Percentiles rank a stretch among this genome's conserved stretches.
These are phyloP conservation scores for Takifugu flavidus DNA, from an alignment of 2,113 vertebrate species.

Conservation along the genomic window DNA sequence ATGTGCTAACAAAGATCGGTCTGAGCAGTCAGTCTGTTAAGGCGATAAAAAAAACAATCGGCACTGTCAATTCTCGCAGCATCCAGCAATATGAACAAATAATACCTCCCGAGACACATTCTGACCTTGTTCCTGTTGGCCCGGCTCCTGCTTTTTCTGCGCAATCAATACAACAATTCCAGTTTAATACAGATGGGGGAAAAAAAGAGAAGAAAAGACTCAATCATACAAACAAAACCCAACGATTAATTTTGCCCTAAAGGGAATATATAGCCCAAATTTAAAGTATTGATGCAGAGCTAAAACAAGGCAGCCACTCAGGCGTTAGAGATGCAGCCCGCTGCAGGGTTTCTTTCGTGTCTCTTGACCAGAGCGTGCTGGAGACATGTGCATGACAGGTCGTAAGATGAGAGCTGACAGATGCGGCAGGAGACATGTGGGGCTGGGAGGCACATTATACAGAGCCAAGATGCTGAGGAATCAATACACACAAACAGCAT, in stretches of 20 bases:
- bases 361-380: conserved; percentile 18
- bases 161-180: too few species aligned
- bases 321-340: neutral
- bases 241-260: too few species aligned
- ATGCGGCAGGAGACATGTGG: conserved; percentile 35
- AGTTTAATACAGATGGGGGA: too few species aligned
- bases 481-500: conserved; percentile 24
- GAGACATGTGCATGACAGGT: conserved; percentile 24
- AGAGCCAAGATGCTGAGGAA: conserved; percentile 10
- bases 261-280: too few species aligned
- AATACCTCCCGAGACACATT: neutral
- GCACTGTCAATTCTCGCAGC: too few species aligned
- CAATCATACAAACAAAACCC: too few species aligned
- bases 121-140: neutral
- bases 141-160: too few species aligned
- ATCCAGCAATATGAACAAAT: neutral
- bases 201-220: too few species aligned
- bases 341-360: conserved; percentile 14
- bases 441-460: conserved; percentile 26
- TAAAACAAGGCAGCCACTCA: neutral
- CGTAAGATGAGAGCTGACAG: conserved; percentile 42
- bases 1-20: too few species aligned
- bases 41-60: too few species aligned
- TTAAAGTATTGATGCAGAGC: neutral
- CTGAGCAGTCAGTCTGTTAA: too few species aligned